A percentile compares a stretch with the other conserved stretches of the same genome.
These are phyloP conservation scores for Saccostrea glomerata DNA, from an alignment of 1,140 invertebrate genomes.

Conservation along the genomic window DNA sequence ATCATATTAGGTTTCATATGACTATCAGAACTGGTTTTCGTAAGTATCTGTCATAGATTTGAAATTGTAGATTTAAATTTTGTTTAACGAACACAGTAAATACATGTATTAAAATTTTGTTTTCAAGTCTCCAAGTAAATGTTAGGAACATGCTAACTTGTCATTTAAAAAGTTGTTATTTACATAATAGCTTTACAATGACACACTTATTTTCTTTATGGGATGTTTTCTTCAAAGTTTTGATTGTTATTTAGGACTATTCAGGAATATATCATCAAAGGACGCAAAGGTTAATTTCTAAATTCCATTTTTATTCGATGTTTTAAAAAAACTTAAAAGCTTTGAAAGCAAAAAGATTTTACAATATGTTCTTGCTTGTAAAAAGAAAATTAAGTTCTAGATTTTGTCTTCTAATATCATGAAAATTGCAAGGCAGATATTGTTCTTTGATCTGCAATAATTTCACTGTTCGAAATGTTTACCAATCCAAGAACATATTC, in stretches of 20 bases:
- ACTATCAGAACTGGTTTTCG: too few species aligned
- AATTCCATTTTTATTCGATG: not conserved
- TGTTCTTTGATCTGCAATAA: not conserved
- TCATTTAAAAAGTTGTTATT: not conserved
- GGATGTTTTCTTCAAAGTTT: slow-evolving; percentile 1
- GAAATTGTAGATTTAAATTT: too few species aligned
- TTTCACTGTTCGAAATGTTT: slow-evolving; percentile 13
- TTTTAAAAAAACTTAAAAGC: not conserved
- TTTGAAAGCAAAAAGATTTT: not conserved
- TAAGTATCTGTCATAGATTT: too few species aligned
- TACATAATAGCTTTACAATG: not conserved
- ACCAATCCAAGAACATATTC: not conserved
- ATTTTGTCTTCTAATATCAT: not conserved
- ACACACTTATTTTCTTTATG: slow-evolving; percentile 4
- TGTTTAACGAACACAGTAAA: too few species aligned
- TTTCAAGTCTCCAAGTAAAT: too few species aligned
- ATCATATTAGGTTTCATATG: too few species aligned
- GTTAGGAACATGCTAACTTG: too few species aligned
- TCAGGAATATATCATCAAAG: not conserved
- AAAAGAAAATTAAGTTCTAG: not conserved
- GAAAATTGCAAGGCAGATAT: not conserved
- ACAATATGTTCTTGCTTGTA: not conserved
- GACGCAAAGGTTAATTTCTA: not conserved
- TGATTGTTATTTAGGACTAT: not conserved
- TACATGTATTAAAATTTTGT: too few species aligned